A percentile compares a stretch with the other conserved stretches of the same genome.
These are phyloP conservation scores for Drosophila gunungcola DNA, from an alignment of 1,140 invertebrate species.

Conservation along the genomic window DNA sequence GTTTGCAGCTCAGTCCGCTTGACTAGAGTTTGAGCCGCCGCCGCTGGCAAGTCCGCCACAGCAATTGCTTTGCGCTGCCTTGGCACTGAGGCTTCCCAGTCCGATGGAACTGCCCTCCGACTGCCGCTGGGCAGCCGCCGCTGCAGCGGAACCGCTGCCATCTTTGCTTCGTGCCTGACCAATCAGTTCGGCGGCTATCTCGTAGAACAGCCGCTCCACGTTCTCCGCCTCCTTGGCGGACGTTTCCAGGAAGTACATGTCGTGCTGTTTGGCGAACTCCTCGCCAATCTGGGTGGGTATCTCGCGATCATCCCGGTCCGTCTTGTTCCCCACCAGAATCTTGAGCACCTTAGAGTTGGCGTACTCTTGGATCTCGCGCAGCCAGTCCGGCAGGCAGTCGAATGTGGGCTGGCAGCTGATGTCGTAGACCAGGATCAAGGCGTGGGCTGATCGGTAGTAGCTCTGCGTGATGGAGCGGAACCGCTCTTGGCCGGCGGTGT, in stretches of 20 bases:
- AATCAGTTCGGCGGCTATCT: slow-evolving; percentile 97
- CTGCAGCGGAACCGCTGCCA: slow-evolving; percentile 59
- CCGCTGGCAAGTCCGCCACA: slow-evolving; percentile 57
- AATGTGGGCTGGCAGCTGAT: slow-evolving; percentile 98
- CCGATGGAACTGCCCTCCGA: slow-evolving; percentile 69
- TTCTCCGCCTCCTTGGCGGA: slow-evolving; percentile 99
- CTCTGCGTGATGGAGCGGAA: slow-evolving; percentile 98
- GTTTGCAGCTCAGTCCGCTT: slow-evolving; percentile 46
- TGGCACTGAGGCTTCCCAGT: slow-evolving; percentile 71
- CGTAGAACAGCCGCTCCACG: slow-evolving; percentile 98
- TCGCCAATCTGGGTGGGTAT: slow-evolving; percentile 97
- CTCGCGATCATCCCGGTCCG: slow-evolving; percentile 97
- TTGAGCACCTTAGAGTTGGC: slow-evolving; percentile 97
- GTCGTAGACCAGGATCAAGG: slow-evolving; percentile 98
- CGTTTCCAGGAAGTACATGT: slow-evolving; percentile 99
- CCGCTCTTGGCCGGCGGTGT: slow-evolving; percentile 93
- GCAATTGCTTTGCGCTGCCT: slow-evolving; percentile 76
- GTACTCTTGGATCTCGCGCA: slow-evolving; percentile 98
- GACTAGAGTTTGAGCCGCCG: slow-evolving; percentile 64
- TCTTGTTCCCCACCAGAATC: slow-evolving; percentile 98
- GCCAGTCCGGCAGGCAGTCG: slow-evolving; percentile 97
- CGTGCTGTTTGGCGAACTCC: slow-evolving; percentile 97
- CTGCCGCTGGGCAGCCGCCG: slow-evolving; percentile 57
- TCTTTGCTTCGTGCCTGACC: slow-evolving; percentile 87
- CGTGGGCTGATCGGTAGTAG: slow-evolving; percentile 99